A percentile compares a stretch with the other conserved stretches of the same genome.
phyloP scores from a whole-genome alignment of 2,888 invertebrate species.

The Polydrusus pterygomalis region DNA sequence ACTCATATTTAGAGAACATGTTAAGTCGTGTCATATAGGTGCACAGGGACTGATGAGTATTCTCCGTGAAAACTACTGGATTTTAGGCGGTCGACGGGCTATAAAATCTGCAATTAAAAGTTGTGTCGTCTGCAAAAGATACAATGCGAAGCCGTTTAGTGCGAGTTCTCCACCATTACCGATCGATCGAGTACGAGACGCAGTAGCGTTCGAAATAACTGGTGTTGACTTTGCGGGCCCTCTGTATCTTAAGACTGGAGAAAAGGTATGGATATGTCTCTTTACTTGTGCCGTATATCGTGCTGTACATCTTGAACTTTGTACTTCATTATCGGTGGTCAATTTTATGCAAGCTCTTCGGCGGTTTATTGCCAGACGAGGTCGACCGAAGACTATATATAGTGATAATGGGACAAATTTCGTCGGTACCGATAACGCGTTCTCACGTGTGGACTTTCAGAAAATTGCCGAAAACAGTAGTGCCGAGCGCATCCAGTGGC shows the following conservation, averaged over 20 bases:
- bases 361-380: too few species aligned
- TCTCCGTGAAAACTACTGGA: too few species aligned
- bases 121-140: slow-evolving; percentile 57
- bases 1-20: slow-evolving; percentile 38
- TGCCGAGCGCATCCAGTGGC: slow-evolving; percentile 58
- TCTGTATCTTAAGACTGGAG: slow-evolving; percentile 61
- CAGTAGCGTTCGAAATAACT: slow-evolving; percentile 62
- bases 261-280: slow-evolving; percentile 52
- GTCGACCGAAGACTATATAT: too few species aligned
- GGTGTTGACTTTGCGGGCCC: slow-evolving; percentile 69
- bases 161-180: slow-evolving; percentile 61
- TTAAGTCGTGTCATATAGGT: too few species aligned
- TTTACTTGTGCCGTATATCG: slow-evolving; percentile 54
- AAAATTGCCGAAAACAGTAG: slow-evolving; percentile 53
- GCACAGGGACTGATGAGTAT: too few species aligned
- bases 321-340: slow-evolving; percentile 59
- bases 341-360: slow-evolving; percentile 57
- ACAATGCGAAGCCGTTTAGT: slow-evolving; percentile 55
- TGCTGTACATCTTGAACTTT: slow-evolving; percentile 47
- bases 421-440: too few species aligned
- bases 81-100: slow-evolving; percentile 57
- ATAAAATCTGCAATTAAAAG: slow-evolving; percentile 51
- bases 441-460: slow-evolving; percentile 27
- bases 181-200: slow-evolving; percentile 61
- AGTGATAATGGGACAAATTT: slow-evolving; percentile 45